Evolutionary conservation across 2,888 invertebrate genomes (phyloP).

Genomic region (Spisula subtruncata): DNA sequence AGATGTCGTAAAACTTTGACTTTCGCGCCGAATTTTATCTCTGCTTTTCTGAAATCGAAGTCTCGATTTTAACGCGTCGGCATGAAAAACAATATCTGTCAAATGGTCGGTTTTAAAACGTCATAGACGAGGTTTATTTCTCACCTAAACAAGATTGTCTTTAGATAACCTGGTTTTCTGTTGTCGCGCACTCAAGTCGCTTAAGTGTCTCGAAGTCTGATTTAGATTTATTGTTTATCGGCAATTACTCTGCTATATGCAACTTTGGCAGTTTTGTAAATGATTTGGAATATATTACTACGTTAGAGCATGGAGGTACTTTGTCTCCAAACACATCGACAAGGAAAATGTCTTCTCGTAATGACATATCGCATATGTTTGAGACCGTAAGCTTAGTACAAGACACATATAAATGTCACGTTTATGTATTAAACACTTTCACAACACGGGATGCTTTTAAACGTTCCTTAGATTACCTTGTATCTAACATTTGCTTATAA

Average conservation of each 20-base stretch:
- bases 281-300: neutral
- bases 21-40: conserved; percentile 52
- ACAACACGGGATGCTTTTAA: neutral
- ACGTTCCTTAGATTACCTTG: neutral
- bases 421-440: neutral
- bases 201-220: neutral
- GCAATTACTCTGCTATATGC: conserved; percentile 13
- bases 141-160: conserved; percentile 22
- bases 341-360: neutral
- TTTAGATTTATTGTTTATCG: neutral
- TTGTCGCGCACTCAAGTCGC: neutral
- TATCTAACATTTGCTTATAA: neutral
- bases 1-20: conserved; percentile 53
- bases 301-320: neutral
- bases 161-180: conserved; percentile 22
- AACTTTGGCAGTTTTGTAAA: neutral
- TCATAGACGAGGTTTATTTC: conserved; percentile 35
- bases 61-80: conserved; percentile 52
- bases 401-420: neutral
- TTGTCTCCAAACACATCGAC: neutral
- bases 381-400: neutral
- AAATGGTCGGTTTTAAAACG: conserved; percentile 45
- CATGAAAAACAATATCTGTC: conserved; percentile 64
- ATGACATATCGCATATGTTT: neutral
- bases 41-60: conserved; percentile 46